Percentiles rank a stretch among this genome's conserved stretches.
These are phyloP conservation scores for Mustela nigripes DNA, from an alignment of 2,113 vertebrate species.

Conservation along the genomic window DNA sequence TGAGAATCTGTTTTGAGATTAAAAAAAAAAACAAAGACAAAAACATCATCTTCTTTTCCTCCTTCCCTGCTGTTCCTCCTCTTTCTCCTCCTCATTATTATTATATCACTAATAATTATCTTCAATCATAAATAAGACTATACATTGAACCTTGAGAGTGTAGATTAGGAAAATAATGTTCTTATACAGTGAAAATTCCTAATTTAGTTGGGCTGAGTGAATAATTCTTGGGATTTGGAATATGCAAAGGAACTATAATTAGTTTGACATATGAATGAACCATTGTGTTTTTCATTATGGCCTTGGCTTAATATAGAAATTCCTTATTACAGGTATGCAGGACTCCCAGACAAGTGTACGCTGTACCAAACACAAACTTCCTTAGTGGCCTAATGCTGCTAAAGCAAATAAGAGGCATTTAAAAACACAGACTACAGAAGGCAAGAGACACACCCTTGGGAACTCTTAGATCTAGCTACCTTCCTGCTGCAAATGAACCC, in stretches of 20 bases:
- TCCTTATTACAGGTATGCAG: background rate
- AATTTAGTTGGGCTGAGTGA: background rate
- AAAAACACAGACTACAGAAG: background rate
- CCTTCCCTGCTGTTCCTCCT: background rate
- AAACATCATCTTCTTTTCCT: background rate
- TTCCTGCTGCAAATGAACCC: background rate
- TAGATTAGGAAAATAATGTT: background rate
- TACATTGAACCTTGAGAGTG: background rate
- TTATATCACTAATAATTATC: background rate
- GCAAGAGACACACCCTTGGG: background rate
- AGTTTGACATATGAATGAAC: background rate
- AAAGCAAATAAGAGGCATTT: background rate
- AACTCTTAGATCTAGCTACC: background rate
- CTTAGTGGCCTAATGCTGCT: background rate
- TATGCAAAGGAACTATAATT: conserved; percentile 10
- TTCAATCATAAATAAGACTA: background rate
- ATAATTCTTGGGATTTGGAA: conserved; percentile 32
- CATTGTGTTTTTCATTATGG: conserved; percentile 11
- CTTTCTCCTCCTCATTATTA: background rate
- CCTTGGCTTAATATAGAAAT: conserved; percentile 38
- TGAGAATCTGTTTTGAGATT: background rate
- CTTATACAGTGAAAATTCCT: background rate
- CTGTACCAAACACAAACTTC: background rate
- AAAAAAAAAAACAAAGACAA: background rate
- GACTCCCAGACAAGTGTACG: background rate